phyloP scores from a whole-genome alignment of 35 echinoderm and acorn worm genomes.

The Acanthaster planci region DNA sequence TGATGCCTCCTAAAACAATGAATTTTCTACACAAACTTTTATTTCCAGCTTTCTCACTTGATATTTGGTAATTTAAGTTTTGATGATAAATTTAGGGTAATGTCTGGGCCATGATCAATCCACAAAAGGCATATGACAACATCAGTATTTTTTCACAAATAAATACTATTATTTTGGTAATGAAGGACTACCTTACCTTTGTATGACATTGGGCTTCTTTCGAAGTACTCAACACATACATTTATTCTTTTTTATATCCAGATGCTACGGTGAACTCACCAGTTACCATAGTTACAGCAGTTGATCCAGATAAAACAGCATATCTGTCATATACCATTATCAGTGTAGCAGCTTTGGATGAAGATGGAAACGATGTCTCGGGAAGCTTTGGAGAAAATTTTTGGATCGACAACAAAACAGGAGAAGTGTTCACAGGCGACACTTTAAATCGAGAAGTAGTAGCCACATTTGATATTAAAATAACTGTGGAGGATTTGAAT shows the following conservation, averaged over 20 bases:
- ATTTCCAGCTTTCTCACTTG: too few species aligned
- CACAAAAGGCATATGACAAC: too few species aligned
- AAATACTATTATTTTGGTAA: too few species aligned
- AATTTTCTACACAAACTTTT: too few species aligned
- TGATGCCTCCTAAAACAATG: too few species aligned
- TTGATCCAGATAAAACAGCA: constrained; percentile 37
- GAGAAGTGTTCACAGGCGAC: constrained; percentile 18
- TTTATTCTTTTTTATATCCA: background rate
- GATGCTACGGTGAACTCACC: background rate
- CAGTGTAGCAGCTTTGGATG: background rate
- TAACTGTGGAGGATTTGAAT: constrained; percentile 56
- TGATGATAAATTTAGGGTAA: too few species aligned
- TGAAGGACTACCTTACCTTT: too few species aligned
- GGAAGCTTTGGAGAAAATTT: constrained; percentile 28
- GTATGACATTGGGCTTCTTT: too few species aligned
- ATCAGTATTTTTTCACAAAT: too few species aligned
- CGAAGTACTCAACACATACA: too few species aligned
- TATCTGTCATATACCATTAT: constrained; percentile 27
- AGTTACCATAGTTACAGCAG: constrained; percentile 21
- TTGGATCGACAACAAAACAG: constrained; percentile 29
- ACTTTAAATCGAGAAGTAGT: constrained; percentile 51
- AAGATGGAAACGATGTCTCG: background rate
- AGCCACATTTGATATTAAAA: background rate
- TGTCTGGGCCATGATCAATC: too few species aligned
- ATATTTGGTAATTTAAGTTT: too few species aligned